Conservation (phyloP, 2,888 invertebrate genomes). For the Cataglyphis altisquamis region DNA sequence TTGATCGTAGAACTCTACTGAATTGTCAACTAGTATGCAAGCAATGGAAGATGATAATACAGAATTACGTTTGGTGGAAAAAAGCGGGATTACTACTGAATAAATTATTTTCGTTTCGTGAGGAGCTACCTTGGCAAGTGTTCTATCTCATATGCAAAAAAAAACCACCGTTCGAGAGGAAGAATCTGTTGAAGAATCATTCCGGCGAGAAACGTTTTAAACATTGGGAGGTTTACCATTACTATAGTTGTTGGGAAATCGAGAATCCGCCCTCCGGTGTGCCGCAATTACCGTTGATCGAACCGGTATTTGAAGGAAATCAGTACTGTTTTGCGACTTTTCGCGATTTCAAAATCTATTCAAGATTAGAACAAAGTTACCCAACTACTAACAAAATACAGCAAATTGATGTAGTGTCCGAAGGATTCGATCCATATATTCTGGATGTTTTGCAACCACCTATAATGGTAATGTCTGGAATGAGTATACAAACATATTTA, state of each 20-base stretch:
- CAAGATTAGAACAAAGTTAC: too few relatives aligned
- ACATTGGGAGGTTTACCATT: slow-evolving; percentile 76
- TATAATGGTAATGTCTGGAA: slow-evolving; percentile 84
- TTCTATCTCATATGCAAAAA: slow-evolving; percentile 85
- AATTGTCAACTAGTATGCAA: slow-evolving; percentile 87
- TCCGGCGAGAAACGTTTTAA: slow-evolving; percentile 85
- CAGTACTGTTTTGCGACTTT: slow-evolving; percentile 86
- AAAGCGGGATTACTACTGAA: slow-evolving; percentile 80
- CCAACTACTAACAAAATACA: slow-evolving; percentile 86
- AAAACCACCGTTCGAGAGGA: slow-evolving; percentile 84
- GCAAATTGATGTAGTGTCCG: slow-evolving; percentile 84
- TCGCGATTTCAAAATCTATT: too few relatives aligned
- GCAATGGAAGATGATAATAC: slow-evolving; percentile 87
- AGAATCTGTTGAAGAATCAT: slow-evolving; percentile 87
- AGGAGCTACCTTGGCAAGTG: slow-evolving; percentile 84
- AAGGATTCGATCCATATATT: slow-evolving; percentile 85
- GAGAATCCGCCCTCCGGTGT: slow-evolving; percentile 87
- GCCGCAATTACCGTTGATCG: slow-evolving; percentile 83
- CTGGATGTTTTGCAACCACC: slow-evolving; percentile 87
- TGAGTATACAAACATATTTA: too few relatives aligned
- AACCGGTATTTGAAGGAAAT: slow-evolving; percentile 85
- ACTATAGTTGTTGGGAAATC: slow-evolving; percentile 85
- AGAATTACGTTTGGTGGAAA: slow-evolving; percentile 84
- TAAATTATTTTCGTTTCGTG: slow-evolving; percentile 76
- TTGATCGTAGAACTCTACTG: slow-evolving; percentile 84